Conservation (phyloP, 1,140 invertebrate genomes). For the Amyelois transitella region DNA sequence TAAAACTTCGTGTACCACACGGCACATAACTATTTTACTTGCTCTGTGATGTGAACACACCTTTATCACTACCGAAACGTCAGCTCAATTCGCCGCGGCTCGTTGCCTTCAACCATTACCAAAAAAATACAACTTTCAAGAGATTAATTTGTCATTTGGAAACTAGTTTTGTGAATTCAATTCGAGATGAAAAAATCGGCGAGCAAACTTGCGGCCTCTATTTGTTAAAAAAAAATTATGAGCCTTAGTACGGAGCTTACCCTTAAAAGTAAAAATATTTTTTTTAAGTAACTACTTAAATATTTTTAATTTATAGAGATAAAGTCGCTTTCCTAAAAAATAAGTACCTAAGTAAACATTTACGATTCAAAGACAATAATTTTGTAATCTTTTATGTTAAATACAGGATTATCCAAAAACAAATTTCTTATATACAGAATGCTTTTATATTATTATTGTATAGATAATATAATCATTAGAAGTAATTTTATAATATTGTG, state of each 20-base stretch:
- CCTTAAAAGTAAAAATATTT: background rate
- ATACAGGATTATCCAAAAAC: too few species aligned
- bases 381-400: too few species aligned
- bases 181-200: slow-evolving; percentile 9
- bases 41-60: slow-evolving; percentile 17
- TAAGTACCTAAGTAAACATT: too few species aligned
- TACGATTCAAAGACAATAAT: too few species aligned
- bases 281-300: too few species aligned
- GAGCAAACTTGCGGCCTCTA: background rate
- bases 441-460: too few species aligned
- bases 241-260: too few species aligned
- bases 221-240: background rate
- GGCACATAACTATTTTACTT: background rate
- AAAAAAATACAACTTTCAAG: slow-evolving; percentile 56
- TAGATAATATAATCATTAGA: too few species aligned
- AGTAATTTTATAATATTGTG: too few species aligned
- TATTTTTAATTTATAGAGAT: too few species aligned
- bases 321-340: too few species aligned
- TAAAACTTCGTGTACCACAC: background rate
- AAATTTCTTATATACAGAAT: too few species aligned
- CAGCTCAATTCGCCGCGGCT: slow-evolving; percentile 46
- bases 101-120: slow-evolving; percentile 41
- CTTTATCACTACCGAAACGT: slow-evolving; percentile 56
- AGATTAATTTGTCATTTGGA: slow-evolving; percentile 69
- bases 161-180: slow-evolving; percentile 41